phyloP scores from a whole-genome alignment of 2,113 vertebrate genomes.

The Oceanodroma tethys region DNA sequence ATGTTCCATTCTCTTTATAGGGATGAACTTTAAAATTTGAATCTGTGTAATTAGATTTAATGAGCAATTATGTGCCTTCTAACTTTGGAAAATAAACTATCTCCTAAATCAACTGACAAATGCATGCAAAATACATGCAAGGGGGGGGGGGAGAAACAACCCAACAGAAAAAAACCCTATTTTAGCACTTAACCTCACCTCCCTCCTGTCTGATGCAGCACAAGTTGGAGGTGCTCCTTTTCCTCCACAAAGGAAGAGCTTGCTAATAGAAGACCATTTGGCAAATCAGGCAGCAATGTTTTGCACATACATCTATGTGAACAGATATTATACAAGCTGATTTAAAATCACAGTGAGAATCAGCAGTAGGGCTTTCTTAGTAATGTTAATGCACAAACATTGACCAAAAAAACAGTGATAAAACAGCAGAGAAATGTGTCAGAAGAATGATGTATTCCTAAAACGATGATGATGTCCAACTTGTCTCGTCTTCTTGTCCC shows the following conservation, averaged over 20 bases:
- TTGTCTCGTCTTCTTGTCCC: background rate
- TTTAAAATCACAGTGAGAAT: background rate
- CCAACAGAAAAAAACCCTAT: background rate
- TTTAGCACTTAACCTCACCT: background rate
- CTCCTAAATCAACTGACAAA: background rate
- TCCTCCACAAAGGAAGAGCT: background rate
- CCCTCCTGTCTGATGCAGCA: background rate
- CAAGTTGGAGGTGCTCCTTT: background rate
- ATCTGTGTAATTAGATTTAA: background rate
- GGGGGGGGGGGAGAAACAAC: background rate
- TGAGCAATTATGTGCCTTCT: background rate
- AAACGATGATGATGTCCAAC: background rate
- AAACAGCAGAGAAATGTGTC: background rate
- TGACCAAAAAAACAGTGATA: background rate
- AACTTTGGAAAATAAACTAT: background rate
- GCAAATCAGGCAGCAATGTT: background rate
- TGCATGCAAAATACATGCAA: background rate
- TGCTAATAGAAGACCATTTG: background rate
- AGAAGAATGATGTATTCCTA: background rate
- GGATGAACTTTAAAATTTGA: background rate
- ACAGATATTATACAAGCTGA: background rate
- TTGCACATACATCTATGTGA: background rate
- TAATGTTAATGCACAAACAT: background rate
- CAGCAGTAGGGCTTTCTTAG: background rate
- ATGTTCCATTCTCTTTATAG: background rate